Percentiles rank a stretch among this genome's conserved stretches.
phyloP scores from a whole-genome alignment of 2,888 invertebrate species.

The Neuroscelio doddi region DNA sequence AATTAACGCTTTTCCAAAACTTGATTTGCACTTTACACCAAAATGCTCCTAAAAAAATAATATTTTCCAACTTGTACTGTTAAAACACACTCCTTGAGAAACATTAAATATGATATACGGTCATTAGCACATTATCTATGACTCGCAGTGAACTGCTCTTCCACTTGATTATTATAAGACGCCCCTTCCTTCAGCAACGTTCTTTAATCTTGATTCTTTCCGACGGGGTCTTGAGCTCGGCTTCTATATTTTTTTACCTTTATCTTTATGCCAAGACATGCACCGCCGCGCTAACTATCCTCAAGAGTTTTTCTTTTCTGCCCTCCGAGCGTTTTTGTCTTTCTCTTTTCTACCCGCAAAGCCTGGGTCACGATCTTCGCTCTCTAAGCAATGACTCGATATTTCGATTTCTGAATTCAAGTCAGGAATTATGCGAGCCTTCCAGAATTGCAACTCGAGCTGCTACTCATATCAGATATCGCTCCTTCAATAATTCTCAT shows the following conservation, averaged over 20 bases:
- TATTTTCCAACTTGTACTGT: constrained; percentile 12
- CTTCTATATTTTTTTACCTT: constrained; percentile 38
- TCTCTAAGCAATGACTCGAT: constrained; percentile 37
- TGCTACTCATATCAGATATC: too few species aligned
- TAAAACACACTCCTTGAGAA: constrained; percentile 17
- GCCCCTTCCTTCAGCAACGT: constrained; percentile 16
- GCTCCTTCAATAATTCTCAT: too few species aligned
- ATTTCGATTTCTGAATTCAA: constrained; percentile 35
- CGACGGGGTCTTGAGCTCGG: constrained; percentile 21
- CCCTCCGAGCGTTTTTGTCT: constrained; percentile 43
- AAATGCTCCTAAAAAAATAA: too few species aligned
- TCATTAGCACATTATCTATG: constrained; percentile 32
- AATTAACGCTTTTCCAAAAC: too few species aligned
- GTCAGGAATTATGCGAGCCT: constrained; percentile 31
- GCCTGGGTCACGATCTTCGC: constrained; percentile 33
- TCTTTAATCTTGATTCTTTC: constrained; percentile 41
- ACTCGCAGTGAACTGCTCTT: constrained; percentile 21
- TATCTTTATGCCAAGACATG: constrained; percentile 48
- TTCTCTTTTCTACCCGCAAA: constrained; percentile 32
- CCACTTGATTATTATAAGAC: constrained; percentile 27
- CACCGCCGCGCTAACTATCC: constrained; percentile 51
- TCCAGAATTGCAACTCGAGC: not conserved
- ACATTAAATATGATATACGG: constrained; percentile 26
- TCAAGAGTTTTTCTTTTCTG: constrained; percentile 48
- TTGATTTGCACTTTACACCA: too few species aligned